phyloP scores from a whole-genome alignment of 2,888 invertebrate genomes.

The Lathronympha strigana region DNA sequence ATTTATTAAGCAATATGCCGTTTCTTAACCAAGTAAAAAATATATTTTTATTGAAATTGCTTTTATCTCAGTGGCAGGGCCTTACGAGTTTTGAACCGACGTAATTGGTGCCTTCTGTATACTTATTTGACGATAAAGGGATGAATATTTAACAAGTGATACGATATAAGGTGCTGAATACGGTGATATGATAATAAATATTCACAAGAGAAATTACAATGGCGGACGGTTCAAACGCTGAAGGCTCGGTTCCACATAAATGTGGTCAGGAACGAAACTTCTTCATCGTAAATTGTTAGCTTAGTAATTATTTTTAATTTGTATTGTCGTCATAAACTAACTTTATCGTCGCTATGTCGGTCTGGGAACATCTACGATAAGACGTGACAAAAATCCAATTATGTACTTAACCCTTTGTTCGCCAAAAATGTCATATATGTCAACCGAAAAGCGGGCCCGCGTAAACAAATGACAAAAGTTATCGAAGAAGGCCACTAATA shows the following conservation, averaged over 20 bases:
- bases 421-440: background rate
- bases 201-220: background rate
- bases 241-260: background rate
- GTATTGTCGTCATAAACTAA: slow-evolving; percentile 1
- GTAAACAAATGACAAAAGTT: too few species aligned
- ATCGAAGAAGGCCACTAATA: too few species aligned
- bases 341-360: background rate
- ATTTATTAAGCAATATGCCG: background rate
- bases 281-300: background rate
- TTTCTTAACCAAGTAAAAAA: background rate
- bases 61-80: background rate
- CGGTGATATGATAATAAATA: background rate
- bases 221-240: background rate
- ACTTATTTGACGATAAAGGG: background rate
- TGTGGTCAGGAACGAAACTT: background rate
- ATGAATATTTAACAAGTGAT: slow-evolving; percentile 11
- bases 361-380: background rate
- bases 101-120: background rate
- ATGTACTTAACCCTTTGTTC: background rate
- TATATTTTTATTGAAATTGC: background rate
- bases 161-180: slow-evolving; percentile 8
- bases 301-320: slow-evolving; percentile 5
- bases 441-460: background rate
- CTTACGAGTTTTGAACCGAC: slow-evolving; percentile 3
- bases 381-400: background rate